Conservation (phyloP, 2,888 invertebrate species). For the Apodemia hepburni region DNA sequence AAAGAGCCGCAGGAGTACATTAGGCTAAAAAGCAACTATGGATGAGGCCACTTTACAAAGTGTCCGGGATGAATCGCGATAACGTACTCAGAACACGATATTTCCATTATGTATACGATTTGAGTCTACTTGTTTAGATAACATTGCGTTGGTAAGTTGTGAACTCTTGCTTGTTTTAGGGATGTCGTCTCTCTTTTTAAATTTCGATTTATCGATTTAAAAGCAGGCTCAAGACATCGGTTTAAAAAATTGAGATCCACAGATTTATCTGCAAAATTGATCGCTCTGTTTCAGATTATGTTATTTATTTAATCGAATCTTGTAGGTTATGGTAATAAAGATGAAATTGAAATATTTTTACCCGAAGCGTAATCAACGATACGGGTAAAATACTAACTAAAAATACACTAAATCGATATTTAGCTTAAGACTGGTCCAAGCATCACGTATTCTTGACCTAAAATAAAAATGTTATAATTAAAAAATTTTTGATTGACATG, state of each 20-base stretch:
- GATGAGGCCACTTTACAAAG: constrained; percentile 76
- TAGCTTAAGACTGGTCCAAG: neutral
- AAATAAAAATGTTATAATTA: neutral
- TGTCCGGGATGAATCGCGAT: constrained; percentile 78
- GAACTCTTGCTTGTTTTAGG: constrained; percentile 41
- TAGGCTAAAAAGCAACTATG: constrained; percentile 47
- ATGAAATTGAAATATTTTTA: neutral
- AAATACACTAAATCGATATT: neutral
- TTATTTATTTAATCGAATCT: too few relatives aligned
- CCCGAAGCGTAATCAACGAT: too few relatives aligned
- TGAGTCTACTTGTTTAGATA: constrained; percentile 79
- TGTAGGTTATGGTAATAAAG: neutral
- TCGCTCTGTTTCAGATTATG: neutral
- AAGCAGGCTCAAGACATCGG: neutral
- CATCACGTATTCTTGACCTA: neutral
- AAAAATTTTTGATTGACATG: neutral
- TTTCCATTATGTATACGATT: constrained; percentile 81
- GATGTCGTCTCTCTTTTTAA: neutral
- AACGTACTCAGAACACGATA: constrained; percentile 79
- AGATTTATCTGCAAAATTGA: neutral
- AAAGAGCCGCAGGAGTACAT: constrained; percentile 45
- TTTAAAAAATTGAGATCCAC: neutral
- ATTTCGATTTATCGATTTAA: neutral
- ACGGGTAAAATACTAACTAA: too few relatives aligned
- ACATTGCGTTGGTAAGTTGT: constrained; percentile 59